Evolutionary conservation across 2,113 vertebrate genomes (phyloP).

Genomic region (Megatriorchis doriae): DNA sequence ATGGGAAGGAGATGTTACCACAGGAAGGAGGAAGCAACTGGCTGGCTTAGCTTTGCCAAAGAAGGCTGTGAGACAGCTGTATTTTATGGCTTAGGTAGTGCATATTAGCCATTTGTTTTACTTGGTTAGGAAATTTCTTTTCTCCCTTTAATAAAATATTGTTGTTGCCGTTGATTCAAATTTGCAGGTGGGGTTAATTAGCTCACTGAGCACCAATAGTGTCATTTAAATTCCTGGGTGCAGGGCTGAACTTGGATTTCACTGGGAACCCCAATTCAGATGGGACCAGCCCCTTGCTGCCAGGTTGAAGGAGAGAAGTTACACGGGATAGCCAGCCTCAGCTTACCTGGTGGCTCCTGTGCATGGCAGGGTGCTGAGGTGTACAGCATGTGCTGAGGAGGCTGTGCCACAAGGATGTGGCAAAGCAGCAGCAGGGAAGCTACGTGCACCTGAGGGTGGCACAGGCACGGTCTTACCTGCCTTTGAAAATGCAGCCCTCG

Average conservation of each 20-base stretch:
- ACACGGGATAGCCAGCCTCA: background rate
- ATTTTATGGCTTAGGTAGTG: background rate
- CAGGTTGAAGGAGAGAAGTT: background rate
- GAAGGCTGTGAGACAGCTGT: background rate
- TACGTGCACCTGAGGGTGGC: rapidly evolving
- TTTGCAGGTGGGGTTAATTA: background rate
- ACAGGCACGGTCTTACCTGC: background rate
- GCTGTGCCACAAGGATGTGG: background rate
- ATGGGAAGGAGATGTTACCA: background rate
- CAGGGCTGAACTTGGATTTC: background rate
- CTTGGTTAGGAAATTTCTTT: background rate
- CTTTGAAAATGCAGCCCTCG: conserved; percentile 8
- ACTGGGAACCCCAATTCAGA: background rate
- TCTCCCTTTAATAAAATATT: background rate
- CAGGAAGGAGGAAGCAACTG: background rate
- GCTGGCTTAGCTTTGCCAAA: background rate
- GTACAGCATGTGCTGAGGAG: background rate
- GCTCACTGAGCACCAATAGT: background rate
- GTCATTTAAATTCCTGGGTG: background rate
- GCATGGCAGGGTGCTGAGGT: background rate
- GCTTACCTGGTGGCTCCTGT: background rate
- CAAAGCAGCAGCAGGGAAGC: background rate
- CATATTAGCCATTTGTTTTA: background rate
- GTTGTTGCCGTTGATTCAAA: background rate
- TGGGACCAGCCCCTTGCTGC: background rate